These are phyloP conservation scores for Columba livia DNA, from an alignment of 2,113 vertebrate genomes.

Conservation along the genomic window DNA sequence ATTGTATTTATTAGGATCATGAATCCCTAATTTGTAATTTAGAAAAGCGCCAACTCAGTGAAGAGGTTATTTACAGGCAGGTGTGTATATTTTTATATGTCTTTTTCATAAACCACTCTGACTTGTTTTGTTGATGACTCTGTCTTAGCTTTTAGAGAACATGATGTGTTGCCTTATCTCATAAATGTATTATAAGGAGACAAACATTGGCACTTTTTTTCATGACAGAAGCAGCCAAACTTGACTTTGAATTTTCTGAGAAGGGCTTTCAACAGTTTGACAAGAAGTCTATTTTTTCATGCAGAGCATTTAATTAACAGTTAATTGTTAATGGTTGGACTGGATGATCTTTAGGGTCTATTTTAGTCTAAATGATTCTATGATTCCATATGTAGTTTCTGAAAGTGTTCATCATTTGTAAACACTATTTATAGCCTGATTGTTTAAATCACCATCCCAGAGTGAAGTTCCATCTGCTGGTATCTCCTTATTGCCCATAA, in stretches of 20 bases:
- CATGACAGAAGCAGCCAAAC: not conserved
- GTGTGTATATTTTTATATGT: not conserved
- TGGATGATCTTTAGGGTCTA: too few relatives aligned
- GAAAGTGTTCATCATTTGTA: not conserved
- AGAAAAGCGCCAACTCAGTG: not conserved
- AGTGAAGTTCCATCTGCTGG: not conserved
- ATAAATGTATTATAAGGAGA: not conserved
- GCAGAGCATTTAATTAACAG: not conserved
- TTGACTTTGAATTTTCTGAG: not conserved
- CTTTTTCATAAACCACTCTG: conserved; percentile 4
- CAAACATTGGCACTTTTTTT: not conserved
- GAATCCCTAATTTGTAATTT: conserved; percentile 50
- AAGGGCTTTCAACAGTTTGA: not conserved
- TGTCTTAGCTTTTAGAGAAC: not conserved
- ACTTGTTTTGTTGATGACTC: not conserved
- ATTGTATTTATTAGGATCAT: conserved; percentile 39
- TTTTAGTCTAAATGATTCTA: too few relatives aligned
- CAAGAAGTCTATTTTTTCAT: not conserved
- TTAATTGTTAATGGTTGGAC: too few relatives aligned
- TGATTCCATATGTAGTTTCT: not conserved
- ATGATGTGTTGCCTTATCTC: not conserved
- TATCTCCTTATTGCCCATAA: not conserved
- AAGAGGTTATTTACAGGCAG: conserved; percentile 37
- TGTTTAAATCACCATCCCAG: not conserved
- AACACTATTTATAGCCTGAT: not conserved